Evolutionary conservation across 2,888 invertebrate species (phyloP).

Genomic region (Drosophila prolongata): DNA sequence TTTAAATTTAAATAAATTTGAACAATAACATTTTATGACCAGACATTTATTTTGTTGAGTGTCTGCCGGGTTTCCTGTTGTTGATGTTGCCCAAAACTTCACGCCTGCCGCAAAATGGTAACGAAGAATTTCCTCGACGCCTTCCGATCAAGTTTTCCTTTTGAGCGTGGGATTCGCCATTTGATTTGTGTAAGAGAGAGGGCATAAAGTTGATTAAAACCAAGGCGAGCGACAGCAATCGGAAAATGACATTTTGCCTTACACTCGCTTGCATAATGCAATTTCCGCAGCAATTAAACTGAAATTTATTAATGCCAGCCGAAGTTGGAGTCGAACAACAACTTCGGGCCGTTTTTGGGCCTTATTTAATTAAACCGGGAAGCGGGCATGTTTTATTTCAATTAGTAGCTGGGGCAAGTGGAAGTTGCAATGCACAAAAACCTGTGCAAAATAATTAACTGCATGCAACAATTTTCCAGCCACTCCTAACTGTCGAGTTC

Average conservation of each 20-base stretch:
- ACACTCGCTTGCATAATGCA: slow-evolving; percentile 24
- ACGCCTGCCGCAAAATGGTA: slow-evolving; percentile 51
- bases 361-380: slow-evolving; percentile 65
- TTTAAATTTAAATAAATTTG: background rate
- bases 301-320: slow-evolving; percentile 32
- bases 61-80: slow-evolving; percentile 1
- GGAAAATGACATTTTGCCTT: slow-evolving; percentile 15
- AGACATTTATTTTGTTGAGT: background rate
- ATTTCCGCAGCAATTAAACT: slow-evolving; percentile 38
- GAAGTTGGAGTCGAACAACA: slow-evolving; percentile 23
- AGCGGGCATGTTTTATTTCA: slow-evolving; percentile 70
- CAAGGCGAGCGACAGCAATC: slow-evolving; percentile 1
- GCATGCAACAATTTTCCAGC: slow-evolving; percentile 77
- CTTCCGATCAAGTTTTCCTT: slow-evolving; percentile 34
- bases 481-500: slow-evolving; percentile 58
- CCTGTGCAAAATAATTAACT: slow-evolving; percentile 78
- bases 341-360: slow-evolving; percentile 47
- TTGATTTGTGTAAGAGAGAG: slow-evolving; percentile 21
- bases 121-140: slow-evolving; percentile 20
- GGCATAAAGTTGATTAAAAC: slow-evolving; percentile 25
- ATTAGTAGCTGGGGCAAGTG: slow-evolving; percentile 60
- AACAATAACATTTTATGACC: background rate
- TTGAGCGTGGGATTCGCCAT: slow-evolving; percentile 12
- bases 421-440: slow-evolving; percentile 49
- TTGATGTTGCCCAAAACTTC: slow-evolving; percentile 47